Base-by-base conservation (phyloP, 2,797 vertebrate species). In the Lindbergichthys nudifrons region DNA sequence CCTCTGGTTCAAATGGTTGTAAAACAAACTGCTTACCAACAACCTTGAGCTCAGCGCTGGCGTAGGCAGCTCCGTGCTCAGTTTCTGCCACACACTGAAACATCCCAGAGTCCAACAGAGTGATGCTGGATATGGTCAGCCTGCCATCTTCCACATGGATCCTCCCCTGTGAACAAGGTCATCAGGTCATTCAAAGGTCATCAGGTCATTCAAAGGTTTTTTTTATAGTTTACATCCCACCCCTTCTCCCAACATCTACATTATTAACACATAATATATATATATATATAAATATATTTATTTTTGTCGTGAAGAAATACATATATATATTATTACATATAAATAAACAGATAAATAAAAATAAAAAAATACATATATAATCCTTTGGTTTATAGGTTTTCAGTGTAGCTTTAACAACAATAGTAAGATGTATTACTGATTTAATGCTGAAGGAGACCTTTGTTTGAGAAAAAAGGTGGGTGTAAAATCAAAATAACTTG, bases 41-140 rank as follows among this genome's bases (percentile, higher is more conserved):
- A 82, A 95, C 94, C 87, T 94, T 95, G 59, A 95, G 94, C 87
- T 95, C 94, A 19, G 94, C 91, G 0, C 94, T 95, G 68, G 94
- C 93, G 50, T 94, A 93, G 39, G 93, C 74, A 14, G 89, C 87
- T 65, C 93, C 91, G 3, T 92, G 83, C 69, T 93, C 90, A 53
- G 94, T 95, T 62, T 94, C 87, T 32, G 94, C 94, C 79, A 95
- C 83, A 68, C 94, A 95, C 87, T 95, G 94, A 89, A 93, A 95
- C 94, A 95, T 95, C 56, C 94, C 94, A 6, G 94, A 93, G 82
- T 95, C 94, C 63, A 68, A 59, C 73, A 93, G 82, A 48, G 76
- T 91, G 15, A 95, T 91, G 77, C 85, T 92, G 64, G 90, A 90
- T 82, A 95, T 88, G 54, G 85, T 87, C 82, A 95, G 82, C 65